Conservation (phyloP, 2,113 vertebrate species). For the Hippocampus barbouri region DNA sequence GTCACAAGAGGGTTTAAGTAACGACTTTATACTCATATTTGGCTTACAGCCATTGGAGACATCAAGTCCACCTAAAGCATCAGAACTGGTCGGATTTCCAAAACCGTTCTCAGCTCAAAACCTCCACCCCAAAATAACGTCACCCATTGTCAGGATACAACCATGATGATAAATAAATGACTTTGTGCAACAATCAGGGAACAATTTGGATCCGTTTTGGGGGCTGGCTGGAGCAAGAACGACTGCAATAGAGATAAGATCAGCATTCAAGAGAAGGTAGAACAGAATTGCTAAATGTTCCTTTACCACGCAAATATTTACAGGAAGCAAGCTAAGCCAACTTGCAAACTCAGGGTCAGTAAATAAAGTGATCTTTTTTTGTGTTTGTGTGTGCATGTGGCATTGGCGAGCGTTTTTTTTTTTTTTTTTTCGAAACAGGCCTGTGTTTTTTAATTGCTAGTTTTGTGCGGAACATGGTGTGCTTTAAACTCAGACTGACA, state of each 20-base stretch:
- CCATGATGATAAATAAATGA: slow-evolving; percentile 1
- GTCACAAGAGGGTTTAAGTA: too few species aligned
- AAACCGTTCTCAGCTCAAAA: too few species aligned
- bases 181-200: neutral
- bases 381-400: neutral
- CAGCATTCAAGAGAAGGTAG: neutral
- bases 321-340: slow-evolving; percentile 21
- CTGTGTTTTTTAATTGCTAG: slow-evolving; percentile 2
- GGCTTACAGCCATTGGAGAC: too few species aligned
- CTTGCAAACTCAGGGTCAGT: slow-evolving; percentile 11
- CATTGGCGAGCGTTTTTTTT: neutral
- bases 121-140: too few species aligned
- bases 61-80: too few species aligned
- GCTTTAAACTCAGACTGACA: neutral
- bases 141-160: neutral
- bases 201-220: too few species aligned
- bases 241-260: neutral
- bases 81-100: too few species aligned
- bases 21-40: too few species aligned
- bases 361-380: neutral
- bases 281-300: slow-evolving; percentile 14
- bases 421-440: neutral
- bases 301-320: slow-evolving; percentile 50
- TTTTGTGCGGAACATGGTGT: slow-evolving; percentile 7
- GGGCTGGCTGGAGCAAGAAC: neutral